A percentile compares a stretch with the other conserved stretches of the same genome.
Conservation (phyloP, 92 coral and sea anemone species). For the Meandrina meandrites region DNA sequence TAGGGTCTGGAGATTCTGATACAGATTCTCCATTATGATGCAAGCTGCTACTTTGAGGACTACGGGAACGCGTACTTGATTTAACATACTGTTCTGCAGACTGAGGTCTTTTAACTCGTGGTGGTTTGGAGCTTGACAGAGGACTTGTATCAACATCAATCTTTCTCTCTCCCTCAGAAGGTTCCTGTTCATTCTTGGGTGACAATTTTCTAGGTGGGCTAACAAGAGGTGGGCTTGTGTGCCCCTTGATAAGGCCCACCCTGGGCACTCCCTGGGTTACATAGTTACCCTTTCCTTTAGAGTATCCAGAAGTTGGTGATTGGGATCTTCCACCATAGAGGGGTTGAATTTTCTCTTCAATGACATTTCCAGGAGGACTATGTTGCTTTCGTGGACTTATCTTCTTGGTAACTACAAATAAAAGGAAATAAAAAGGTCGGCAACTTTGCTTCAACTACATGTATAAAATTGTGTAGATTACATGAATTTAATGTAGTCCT, state of each 20-base stretch:
- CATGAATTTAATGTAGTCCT: too few relatives aligned
- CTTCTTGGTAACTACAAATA: slow-evolving; percentile 14
- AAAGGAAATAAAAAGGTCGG: not conserved
- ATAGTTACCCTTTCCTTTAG: slow-evolving; percentile 12
- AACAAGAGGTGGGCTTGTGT: slow-evolving; percentile 46
- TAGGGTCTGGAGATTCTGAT: slow-evolving; percentile 57
- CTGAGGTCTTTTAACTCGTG: slow-evolving; percentile 61
- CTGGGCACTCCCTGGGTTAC: slow-evolving; percentile 21
- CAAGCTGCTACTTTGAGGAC: slow-evolving; percentile 51
- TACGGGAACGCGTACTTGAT: slow-evolving; percentile 35
- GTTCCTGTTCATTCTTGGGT: slow-evolving; percentile 55
- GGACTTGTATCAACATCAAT: slow-evolving; percentile 63
- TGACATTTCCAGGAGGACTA: slow-evolving; percentile 40
- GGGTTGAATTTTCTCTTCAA: slow-evolving; percentile 61
- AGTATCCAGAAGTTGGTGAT: slow-evolving; percentile 36
- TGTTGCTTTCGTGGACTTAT: slow-evolving; percentile 18
- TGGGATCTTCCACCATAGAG: slow-evolving; percentile 32
- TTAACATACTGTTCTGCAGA: slow-evolving; percentile 64
- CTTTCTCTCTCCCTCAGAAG: slow-evolving; percentile 50
- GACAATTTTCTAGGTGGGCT: slow-evolving; percentile 49
- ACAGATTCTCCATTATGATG: slow-evolving; percentile 49
- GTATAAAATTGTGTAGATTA: too few relatives aligned
- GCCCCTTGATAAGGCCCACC: slow-evolving; percentile 49
- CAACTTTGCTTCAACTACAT: too few relatives aligned
- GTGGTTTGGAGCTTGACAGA: slow-evolving; percentile 69